Evolutionary conservation across 2,797 vertebrate genomes (phyloP).

Genomic region (Meda fulgida): DNA sequence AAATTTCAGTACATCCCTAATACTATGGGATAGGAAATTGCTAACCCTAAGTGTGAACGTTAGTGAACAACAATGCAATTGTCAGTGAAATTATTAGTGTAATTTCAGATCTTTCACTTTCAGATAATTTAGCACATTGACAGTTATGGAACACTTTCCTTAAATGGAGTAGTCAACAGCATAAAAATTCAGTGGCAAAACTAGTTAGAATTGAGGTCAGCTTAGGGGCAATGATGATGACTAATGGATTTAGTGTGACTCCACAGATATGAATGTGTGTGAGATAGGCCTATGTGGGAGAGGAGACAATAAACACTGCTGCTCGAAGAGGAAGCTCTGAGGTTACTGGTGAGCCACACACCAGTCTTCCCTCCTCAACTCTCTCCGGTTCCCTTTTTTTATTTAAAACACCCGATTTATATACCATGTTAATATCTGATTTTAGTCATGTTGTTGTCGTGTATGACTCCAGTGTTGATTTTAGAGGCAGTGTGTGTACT

Average conservation of each 20-base stretch:
- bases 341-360: conserved; percentile 41
- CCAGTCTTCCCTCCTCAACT: background rate
- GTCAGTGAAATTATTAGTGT: background rate
- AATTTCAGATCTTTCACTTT: background rate
- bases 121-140: background rate
- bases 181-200: background rate
- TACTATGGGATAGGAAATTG: no score
- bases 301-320: conserved; percentile 7
- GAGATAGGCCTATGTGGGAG: conserved; percentile 11
- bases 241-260: conserved; percentile 7
- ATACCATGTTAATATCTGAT: background rate
- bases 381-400: conserved; percentile 10
- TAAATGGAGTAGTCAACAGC: background rate
- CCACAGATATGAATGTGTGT: background rate
- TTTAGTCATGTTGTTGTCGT: background rate
- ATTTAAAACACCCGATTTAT: background rate
- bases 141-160: background rate
- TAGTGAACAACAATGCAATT: no score
- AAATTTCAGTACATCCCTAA: no score
- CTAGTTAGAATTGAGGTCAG: conserved; percentile 14
- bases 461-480: background rate
- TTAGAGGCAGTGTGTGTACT: conserved; percentile 11
- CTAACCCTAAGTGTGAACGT: no score
- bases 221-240: background rate
- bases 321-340: conserved; percentile 8